Evolutionary conservation across 1,140 invertebrate species (phyloP).

Genomic region (Schlechtendalia chinensis): DNA sequence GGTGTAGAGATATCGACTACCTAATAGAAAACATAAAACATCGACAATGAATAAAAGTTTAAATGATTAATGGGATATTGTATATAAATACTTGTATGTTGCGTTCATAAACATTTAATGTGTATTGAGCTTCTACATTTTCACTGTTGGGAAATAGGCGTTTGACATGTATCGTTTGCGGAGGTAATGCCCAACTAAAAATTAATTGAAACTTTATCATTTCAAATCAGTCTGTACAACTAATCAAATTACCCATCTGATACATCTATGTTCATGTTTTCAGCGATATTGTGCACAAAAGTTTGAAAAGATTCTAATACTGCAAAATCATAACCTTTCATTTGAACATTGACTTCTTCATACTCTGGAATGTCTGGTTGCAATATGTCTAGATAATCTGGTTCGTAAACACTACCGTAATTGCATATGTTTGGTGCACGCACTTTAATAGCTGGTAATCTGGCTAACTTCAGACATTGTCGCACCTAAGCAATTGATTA

Average conservation of each 20-base stretch:
- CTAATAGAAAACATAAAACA: constrained; percentile 54
- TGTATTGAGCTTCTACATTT: constrained; percentile 68
- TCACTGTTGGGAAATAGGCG: constrained; percentile 68
- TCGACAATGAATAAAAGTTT: background rate
- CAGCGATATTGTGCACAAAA: constrained; percentile 71
- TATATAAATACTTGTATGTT: constrained; percentile 64
- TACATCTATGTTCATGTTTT: constrained; percentile 72
- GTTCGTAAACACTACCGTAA: constrained; percentile 51
- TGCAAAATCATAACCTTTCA: constrained; percentile 79
- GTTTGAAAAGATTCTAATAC: constrained; percentile 76
- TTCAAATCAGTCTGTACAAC: background rate
- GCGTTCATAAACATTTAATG: constrained; percentile 73
- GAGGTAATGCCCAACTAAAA: constrained; percentile 71
- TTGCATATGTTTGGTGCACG: background rate
- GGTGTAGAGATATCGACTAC: constrained; percentile 63
- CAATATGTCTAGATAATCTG: constrained; percentile 53
- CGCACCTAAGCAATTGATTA: background rate
- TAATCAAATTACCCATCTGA: constrained; percentile 65
- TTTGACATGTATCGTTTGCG: constrained; percentile 66
- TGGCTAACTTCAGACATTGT: constrained; percentile 1
- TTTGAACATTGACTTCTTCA: constrained; percentile 67
- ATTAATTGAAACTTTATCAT: background rate
- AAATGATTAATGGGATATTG: background rate
- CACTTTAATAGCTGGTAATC: background rate
- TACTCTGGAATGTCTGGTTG: constrained; percentile 53